These are phyloP conservation scores for Sycophaga agraensis DNA, from an alignment of 1,140 invertebrate species.

Conservation along the genomic window DNA sequence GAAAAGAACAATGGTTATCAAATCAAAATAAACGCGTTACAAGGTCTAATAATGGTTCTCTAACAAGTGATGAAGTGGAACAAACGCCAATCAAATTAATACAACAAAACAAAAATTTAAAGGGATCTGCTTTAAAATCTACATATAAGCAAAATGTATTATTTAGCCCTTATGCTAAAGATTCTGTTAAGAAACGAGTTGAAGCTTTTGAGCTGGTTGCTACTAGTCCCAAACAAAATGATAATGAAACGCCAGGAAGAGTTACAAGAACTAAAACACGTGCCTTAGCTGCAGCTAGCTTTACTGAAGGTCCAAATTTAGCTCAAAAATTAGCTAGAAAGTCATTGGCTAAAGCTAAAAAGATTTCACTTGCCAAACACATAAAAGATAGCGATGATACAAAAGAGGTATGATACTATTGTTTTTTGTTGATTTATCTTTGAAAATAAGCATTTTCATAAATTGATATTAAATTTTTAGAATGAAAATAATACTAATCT, in stretches of 20 bases:
- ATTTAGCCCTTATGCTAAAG: conserved; percentile 62
- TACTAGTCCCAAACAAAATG: conserved; percentile 38
- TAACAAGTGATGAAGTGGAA: conserved; percentile 38
- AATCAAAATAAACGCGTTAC: conserved; percentile 16
- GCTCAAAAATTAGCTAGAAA: conserved; percentile 45
- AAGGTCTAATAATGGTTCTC: conserved; percentile 23
- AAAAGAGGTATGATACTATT: conserved; percentile 43
- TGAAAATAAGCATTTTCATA: conserved; percentile 2
- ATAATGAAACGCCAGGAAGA: conserved; percentile 35
- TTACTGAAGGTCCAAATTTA: conserved; percentile 20
- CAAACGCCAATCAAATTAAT: conserved; percentile 29
- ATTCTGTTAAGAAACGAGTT: conserved; percentile 64
- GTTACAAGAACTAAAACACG: conserved; percentile 55
- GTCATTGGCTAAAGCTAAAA: conserved; percentile 48
- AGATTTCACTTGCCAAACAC: conserved; percentile 43
- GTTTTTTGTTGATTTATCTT: neutral
- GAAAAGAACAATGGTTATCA: conserved; percentile 15
- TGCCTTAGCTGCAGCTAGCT: conserved; percentile 36
- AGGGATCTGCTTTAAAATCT: neutral
- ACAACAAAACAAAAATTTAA: conserved; percentile 3
- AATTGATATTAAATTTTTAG: conserved; percentile 13
- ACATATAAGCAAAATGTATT: conserved; percentile 42
- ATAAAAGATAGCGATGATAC: conserved; percentile 39
- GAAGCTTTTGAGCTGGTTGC: conserved; percentile 63
- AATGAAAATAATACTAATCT: conserved; percentile 13